Evolutionary conservation across 2,113 vertebrate species (phyloP), one percentile per base, ranked within the genome.

Genomic region (Elaphurus davidianus): DNA sequence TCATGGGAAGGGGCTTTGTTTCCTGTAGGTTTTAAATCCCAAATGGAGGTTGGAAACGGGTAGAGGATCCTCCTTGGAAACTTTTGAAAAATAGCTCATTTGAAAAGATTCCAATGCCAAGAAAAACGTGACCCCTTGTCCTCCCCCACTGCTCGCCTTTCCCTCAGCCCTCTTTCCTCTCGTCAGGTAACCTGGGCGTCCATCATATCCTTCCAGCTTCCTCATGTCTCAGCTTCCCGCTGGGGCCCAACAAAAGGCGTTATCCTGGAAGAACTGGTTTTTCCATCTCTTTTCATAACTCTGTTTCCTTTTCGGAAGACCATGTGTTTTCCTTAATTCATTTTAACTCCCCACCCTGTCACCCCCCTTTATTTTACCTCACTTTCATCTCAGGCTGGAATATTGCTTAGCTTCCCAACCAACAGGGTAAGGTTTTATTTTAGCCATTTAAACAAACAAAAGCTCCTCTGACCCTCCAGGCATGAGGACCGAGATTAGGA

Each of bases 11-110:
- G 96, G 95, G 94, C 98, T 95, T 97, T 88, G 86, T 83, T 98
- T 98, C 98, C 98, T 97, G 97, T 84, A 96, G 97, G 95, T 95
- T 98, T 96, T 94, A 97, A 98, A 98, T 98, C 97, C 98, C 98
- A 97, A 97, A 96, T 57, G 97, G 97, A 97, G 62, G 92, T 90
- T 98, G 97, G 98, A 98, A 95, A 96, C 86, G 91, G 96, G 98
- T 97, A 96, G 88, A 89, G 97, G 93, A 97, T 95, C 97, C 97
- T 98, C 97, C 97, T 97, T 95, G 98, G 98, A 98, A 98, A 98
- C 97, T 98, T 98, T 93, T 89, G 98, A 96, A 98, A 98, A 98
- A 98, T 97, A 97, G 97, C 96, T 98, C 89, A 47, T 94, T 97
- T 93, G 88, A 97, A 98, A 97, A 86, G 79, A 98, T 78, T 84